Evolutionary conservation across 92 coral and sea anemone genomes (phyloP).

Genomic region (Virgularia gustaviana): DNA sequence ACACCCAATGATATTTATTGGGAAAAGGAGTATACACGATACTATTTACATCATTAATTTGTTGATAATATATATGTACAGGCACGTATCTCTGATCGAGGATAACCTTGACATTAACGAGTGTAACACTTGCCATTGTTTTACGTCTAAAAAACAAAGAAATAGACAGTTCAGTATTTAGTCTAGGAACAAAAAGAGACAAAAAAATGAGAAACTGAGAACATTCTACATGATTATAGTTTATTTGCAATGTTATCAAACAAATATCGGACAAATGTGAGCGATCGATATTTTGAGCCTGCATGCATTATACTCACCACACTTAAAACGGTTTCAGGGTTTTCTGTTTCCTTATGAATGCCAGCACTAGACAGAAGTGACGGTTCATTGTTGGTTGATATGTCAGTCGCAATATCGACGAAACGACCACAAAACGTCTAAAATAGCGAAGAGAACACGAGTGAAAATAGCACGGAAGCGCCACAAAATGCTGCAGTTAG

Average conservation of each 20-base stretch:
- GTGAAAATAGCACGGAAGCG: not conserved
- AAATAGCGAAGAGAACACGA: not conserved
- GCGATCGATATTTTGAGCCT: not conserved
- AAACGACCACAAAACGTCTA: slow-evolving; percentile 92
- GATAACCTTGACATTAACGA: too few species aligned
- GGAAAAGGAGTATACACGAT: too few species aligned
- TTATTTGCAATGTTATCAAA: not conserved
- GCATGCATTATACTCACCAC: slow-evolving; percentile 5
- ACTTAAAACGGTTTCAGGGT: not conserved
- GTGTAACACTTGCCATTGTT: too few species aligned
- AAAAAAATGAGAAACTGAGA: too few species aligned
- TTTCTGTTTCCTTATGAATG: not conserved
- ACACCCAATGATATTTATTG: too few species aligned
- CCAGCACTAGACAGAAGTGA: slow-evolving; percentile 57
- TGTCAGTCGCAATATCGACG: slow-evolving; percentile 55
- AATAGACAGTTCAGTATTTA: too few species aligned
- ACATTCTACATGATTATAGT: not conserved
- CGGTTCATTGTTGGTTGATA: slow-evolving; percentile 62
- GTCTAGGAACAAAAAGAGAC: too few species aligned
- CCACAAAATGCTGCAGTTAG: not conserved
- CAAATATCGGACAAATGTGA: too few species aligned
- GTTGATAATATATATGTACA: too few species aligned
- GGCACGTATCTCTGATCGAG: too few species aligned
- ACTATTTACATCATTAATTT: too few species aligned
- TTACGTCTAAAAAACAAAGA: too few species aligned